Percentiles rank a stretch among this genome's conserved stretches.
phyloP scores from a whole-genome alignment of 2,888 invertebrate species.

The Acanthopleura granulata region DNA sequence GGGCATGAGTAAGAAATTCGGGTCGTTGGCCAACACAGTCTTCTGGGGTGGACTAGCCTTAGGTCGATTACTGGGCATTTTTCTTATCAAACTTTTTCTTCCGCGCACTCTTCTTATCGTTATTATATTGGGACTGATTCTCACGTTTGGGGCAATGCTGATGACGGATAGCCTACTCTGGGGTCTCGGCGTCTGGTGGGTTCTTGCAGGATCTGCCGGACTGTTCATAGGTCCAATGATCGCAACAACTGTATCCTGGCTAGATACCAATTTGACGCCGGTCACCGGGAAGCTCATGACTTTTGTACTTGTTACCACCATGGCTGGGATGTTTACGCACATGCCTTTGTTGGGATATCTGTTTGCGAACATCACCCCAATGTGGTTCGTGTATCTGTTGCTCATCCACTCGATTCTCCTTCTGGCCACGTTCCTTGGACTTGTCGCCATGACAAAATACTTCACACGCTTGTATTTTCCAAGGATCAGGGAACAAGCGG shows the following conservation, averaged over 20 bases:
- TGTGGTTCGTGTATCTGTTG: conserved; percentile 38
- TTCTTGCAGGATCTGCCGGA: conserved; percentile 34
- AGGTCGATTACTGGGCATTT: conserved; percentile 28
- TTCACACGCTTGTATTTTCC: no score
- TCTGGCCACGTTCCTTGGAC: not conserved
- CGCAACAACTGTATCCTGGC: conserved; percentile 42
- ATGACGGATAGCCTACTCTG: conserved; percentile 24
- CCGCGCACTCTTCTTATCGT: conserved; percentile 15
- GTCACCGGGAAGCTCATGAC: conserved; percentile 40
- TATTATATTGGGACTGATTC: conserved; percentile 24
- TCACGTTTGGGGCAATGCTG: conserved; percentile 18
- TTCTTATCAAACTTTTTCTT: conserved; percentile 27
- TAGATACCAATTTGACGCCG: conserved; percentile 39
- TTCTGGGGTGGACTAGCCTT: conserved; percentile 26
- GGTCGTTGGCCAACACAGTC: conserved; percentile 19
- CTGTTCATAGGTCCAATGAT: conserved; percentile 40
- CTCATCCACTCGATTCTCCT: not conserved
- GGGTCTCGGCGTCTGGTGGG: conserved; percentile 32
- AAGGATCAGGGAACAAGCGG: no score
- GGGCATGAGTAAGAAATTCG: conserved; percentile 26
- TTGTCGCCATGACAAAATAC: no score
- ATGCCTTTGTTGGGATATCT: conserved; percentile 39
- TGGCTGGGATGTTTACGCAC: conserved; percentile 34
- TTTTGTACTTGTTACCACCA: conserved; percentile 35
- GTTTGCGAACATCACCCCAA: conserved; percentile 36